Evolutionary conservation across 2,888 invertebrate genomes (phyloP), one percentile per base, ranked within the genome.

Genomic region (Bimastos eiseni): DNA sequence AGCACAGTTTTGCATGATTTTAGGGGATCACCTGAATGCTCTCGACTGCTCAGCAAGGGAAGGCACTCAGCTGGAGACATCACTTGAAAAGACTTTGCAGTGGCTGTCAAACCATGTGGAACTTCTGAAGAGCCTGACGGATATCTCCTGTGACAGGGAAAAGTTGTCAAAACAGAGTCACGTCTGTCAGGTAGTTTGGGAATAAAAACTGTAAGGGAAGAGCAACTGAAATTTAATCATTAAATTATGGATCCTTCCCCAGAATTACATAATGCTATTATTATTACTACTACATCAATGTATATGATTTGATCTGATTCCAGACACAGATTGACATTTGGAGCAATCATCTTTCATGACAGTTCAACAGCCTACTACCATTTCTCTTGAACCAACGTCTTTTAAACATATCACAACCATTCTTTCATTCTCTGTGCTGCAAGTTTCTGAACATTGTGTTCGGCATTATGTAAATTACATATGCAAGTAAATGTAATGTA

Each of bases 71-170:
- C 86, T 86, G 21, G 37, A 86, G 24, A 24, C 19, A 24, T 34
- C 34, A 19, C 36, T 86, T 34, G 34, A 21, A 86, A 86, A 86
- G 37, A 86, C 86, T 1, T 34, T 86, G 37, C 86, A 86, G 86
- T 90, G 88, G 88, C 44, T 90, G 34, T 44, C 41, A 1, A 90
- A 86, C 36, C 21, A 55, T 34, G 17, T 33, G 1, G 34, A 86
- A 37, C 38, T 33, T 13, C 49, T 90, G 33, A 88, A 88, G 41
- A 86, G 33, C 33, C 34, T 90, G 88, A n/a, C 90, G 0, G 33
- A 34, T 13, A 88, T 90, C 33, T 88, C 90, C 0, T 90, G 90
- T 33, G 86, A 55, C 86, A 86, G 90, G 36, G 88, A 88, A 24
- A 37, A 86, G 33, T 86, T 90, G 41, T 86, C 49, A 37, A 49